Evolutionary conservation across 2,797 vertebrate species (phyloP).

Genomic region (Glyptemys insculpta): DNA sequence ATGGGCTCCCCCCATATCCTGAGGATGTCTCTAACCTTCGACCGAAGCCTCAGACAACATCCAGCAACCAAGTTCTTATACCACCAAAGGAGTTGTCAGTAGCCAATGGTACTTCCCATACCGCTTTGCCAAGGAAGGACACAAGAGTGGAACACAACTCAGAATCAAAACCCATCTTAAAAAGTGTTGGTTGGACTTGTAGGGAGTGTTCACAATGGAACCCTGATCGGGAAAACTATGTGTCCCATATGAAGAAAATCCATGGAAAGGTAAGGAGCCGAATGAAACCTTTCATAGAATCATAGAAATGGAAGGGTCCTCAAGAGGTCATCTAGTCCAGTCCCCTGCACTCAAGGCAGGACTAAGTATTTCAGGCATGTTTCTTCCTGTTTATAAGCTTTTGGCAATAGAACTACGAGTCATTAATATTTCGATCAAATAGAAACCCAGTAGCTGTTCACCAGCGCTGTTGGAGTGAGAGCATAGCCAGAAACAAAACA

Average conservation of each 20-base stretch:
- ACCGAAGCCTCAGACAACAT: conserved; percentile 74
- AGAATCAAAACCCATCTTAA: conserved; percentile 78
- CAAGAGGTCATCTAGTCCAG: too few species aligned
- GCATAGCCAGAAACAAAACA: neutral
- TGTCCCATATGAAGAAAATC: conserved; percentile 92
- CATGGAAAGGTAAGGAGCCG: conserved; percentile 88
- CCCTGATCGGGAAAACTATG: conserved; percentile 90
- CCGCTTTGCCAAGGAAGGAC: conserved; percentile 66
- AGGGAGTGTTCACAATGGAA: conserved; percentile 92
- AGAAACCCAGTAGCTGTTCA: neutral
- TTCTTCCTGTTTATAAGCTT: neutral
- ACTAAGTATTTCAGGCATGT: too few species aligned
- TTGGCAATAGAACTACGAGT: neutral
- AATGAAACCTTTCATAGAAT: neutral
- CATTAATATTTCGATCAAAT: neutral
- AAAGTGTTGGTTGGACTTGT: conserved; percentile 91
- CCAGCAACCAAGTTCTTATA: conserved; percentile 66
- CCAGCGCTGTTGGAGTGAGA: neutral
- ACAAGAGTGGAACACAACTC: conserved; percentile 72
- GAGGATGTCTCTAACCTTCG: conserved; percentile 83
- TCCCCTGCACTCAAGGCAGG: too few species aligned
- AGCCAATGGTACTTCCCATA: conserved; percentile 60
- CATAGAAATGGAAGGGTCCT: too few species aligned
- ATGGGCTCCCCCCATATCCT: conserved; percentile 83
- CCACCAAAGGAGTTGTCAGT: conserved; percentile 75